Evolutionary conservation across 2,888 invertebrate species (phyloP), one percentile per base, ranked within the genome.

Genomic region (Cerastis leucographa): DNA sequence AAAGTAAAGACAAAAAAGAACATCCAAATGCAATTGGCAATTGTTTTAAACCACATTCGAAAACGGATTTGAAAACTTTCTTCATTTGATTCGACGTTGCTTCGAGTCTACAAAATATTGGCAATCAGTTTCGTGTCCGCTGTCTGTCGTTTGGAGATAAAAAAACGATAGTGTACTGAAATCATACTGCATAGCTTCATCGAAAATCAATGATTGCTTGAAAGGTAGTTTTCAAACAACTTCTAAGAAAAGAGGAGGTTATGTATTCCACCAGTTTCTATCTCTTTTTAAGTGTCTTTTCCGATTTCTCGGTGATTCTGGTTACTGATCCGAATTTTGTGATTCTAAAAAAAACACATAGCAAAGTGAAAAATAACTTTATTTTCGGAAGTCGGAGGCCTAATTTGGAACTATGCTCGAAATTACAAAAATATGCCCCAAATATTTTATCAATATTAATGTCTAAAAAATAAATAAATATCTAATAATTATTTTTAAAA

Each of bases 401-500:
- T n/a, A n/a, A n/a, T 35, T 35, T 35, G 3, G 3, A 35, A 3
- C 35, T 35, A 35, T 35, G 35, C 35, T 35, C 35, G 2, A 35
- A 35, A 35, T 35, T 35, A 35, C 35, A 35, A 35, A 35, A 1
- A 35, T 35, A 35, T 35, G 35, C 2, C 35, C 6, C 25, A 56
- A 56, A 25, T 2, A 25, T 9, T 4, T 22, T 61, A 22, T 61
- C 19, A 35, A 62, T 40, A 19, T 19, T 9, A 49, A 2, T 44
- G 1, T 19, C 0, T 42, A 22, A 44, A 40, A 56, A 17, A 9
- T 2, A 19, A 1, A 8, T 17, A n/a, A 25, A 51, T 65, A 19
- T 46, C 17, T 62, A 54, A n/a, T 42, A 74, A 83, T 46, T 4
- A 62, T 29, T 44, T 66, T 76, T 80, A 72, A 61, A 25, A 51